Evolutionary conservation across 2,113 vertebrate species (phyloP), one percentile per base, ranked within the genome.

Genomic region (Ondatra zibethicus): DNA sequence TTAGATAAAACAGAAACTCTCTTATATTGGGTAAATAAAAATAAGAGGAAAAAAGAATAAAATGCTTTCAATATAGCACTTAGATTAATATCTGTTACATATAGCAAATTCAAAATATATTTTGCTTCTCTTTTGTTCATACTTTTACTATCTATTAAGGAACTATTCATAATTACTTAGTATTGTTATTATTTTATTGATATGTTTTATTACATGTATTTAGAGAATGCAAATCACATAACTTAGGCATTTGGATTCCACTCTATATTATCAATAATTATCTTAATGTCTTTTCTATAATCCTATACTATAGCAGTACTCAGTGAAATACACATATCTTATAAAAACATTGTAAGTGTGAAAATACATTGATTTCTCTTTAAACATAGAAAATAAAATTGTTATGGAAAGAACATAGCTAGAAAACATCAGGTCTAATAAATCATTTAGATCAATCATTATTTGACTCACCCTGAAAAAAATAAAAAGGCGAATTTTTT

Each of bases 21-120:
- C 58, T 81, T 3, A 50, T 90, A 96, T 94, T 78, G 10, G 93
- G 23, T 75, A 80, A 87, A 90, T 93, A 73, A 93, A 95, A 95
- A 29, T 88, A 1, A 92, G 12, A 72, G 77, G 0, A 87, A 3
- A 92, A 8, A 88, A 66, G 89, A 58, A 21, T 12, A 92, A 80
- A 31, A 47, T 55, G 78, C 2, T 45, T 45, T 76, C 52, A 84
- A 45, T 92, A 31, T 16, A 94, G 45, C 27, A 50, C 17, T 90
- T 78, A 52, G 12, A 31, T 23, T 13, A 95, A 39, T 87, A 27
- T 42, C 11, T 52, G 0, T n/a, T 91, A 29, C 4, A 66, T n/a
- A 50, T 39, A 27, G 50, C 12, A 95, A 86, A 92, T 88, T 23
- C 33, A 93, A 5, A 52, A n/a, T 50, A 1, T 68, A 55, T 47